A percentile compares a stretch with the other conserved stretches of the same genome.
These are phyloP conservation scores for Diceros bicornis DNA, from an alignment of 2,797 vertebrate genomes.

Conservation along the genomic window DNA sequence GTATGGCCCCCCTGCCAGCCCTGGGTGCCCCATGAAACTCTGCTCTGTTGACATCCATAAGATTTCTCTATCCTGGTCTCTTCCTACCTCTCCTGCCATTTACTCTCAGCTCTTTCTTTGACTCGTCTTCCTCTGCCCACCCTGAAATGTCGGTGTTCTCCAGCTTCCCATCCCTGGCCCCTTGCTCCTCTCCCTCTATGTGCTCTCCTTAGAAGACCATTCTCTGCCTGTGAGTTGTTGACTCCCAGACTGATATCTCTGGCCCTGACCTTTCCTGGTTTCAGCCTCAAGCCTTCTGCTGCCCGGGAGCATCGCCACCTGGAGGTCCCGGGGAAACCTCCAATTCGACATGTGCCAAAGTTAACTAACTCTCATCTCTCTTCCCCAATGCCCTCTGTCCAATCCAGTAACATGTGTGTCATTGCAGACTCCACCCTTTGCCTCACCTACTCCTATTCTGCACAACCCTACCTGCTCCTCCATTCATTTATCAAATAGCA, in stretches of 20 bases:
- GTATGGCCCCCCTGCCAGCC: background rate
- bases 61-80: background rate
- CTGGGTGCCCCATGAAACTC: rapidly evolving
- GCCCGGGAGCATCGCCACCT: background rate
- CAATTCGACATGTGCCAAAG: background rate
- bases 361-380: background rate
- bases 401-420: background rate
- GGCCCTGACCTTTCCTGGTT: background rate
- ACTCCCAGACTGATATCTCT: background rate
- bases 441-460: background rate
- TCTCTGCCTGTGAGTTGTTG: background rate
- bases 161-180: background rate
- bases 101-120: background rate
- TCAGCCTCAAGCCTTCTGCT: background rate
- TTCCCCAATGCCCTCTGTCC: background rate
- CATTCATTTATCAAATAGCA: background rate
- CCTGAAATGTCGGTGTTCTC: background rate
- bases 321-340: background rate
- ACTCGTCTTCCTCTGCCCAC: background rate
- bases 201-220: background rate
- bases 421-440: background rate
- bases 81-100: background rate
- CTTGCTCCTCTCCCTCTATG: background rate
- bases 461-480: too few species aligned
- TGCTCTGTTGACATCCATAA: background rate